Evolutionary conservation across 2,113 vertebrate genomes (phyloP).

Genomic region (Amphiprion ocellaris): DNA sequence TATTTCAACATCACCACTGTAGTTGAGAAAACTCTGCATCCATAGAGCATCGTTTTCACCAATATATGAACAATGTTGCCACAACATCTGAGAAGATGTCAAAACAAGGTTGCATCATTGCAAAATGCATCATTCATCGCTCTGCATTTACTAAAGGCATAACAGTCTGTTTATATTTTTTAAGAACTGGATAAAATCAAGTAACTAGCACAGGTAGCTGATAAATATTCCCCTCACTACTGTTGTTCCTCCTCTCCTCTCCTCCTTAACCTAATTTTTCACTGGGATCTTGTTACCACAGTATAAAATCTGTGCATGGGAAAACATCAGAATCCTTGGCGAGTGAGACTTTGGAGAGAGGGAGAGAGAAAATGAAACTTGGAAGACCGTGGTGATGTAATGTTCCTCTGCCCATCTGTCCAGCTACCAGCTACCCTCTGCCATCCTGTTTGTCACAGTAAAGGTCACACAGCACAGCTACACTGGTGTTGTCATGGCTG

Average conservation of each 20-base stretch:
- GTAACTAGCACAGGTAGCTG: conserved; percentile 1
- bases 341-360: conserved; percentile 41
- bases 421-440: conserved; percentile 54
- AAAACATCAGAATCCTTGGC: conserved; percentile 34
- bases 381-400: conserved; percentile 49
- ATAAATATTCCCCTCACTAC: conserved; percentile 1
- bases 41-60: too few species aligned
- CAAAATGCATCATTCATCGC: background rate
- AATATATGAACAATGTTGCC: background rate
- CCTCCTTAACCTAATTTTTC: conserved; percentile 25
- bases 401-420: conserved; percentile 60
- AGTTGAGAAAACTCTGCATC: too few species aligned
- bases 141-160: background rate
- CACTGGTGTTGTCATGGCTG: conserved; percentile 35
- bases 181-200: background rate
- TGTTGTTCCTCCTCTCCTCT: background rate
- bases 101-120: background rate
- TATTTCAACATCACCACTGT: too few species aligned
- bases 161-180: too few species aligned
- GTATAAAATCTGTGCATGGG: conserved; percentile 4
- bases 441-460: conserved; percentile 67
- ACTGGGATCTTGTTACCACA: conserved; percentile 18
- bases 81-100: background rate
- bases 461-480: conserved; percentile 68
- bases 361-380: conserved; percentile 15